Evolutionary conservation across 2,797 vertebrate genomes (phyloP), one percentile per base, ranked within the genome.

Genomic region (Valencia hispanica): DNA sequence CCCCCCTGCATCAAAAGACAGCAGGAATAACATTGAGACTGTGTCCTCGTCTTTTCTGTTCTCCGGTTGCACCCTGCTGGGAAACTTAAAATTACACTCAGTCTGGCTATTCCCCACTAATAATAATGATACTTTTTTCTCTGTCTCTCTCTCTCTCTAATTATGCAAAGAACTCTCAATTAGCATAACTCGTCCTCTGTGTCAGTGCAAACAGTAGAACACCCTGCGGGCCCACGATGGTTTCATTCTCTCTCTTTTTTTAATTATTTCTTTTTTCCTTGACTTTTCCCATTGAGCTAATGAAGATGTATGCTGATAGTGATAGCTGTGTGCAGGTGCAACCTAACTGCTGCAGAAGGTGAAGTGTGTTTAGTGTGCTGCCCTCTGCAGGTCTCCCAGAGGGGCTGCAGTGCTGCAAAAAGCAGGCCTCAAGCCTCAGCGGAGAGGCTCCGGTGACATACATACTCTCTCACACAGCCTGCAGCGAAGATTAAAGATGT

Each of bases 131-230:
- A 93, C 94, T 91, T 94, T 86, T 91, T 94, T 86, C 36, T 34
- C 10, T 32, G 18, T 41, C 1, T 27, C 14, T 68, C 41, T 68
- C 68, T 50, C 90, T 91, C 84, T 79, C 93, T 95, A 95, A 95
- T 95, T 95, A 96, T 95, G 94, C 93, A 94, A 95, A 95, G 91
- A 95, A 94, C 91, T 92, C 94, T 94, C 93, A 94, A 96, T 95
- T 95, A 96, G 94, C 94, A 95, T 95, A 95, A 95, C 94, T 94
- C 86, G 93, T 95, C 94, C 94, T 95, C 94, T 93, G 95, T 92
- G 94, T 94, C 93, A 92, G 92, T 93, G 93, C 94, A 94, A 95
- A 94, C 94, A 94, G 91, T 84, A 90, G 93, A 94, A 93, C 89
- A 90, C 93, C 94, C 93, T 5, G 81, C 63, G 92, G 94, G 94